These are phyloP conservation scores for Thereva nobilitata DNA, from an alignment of 2,888 invertebrate genomes.

Conservation along the genomic window DNA sequence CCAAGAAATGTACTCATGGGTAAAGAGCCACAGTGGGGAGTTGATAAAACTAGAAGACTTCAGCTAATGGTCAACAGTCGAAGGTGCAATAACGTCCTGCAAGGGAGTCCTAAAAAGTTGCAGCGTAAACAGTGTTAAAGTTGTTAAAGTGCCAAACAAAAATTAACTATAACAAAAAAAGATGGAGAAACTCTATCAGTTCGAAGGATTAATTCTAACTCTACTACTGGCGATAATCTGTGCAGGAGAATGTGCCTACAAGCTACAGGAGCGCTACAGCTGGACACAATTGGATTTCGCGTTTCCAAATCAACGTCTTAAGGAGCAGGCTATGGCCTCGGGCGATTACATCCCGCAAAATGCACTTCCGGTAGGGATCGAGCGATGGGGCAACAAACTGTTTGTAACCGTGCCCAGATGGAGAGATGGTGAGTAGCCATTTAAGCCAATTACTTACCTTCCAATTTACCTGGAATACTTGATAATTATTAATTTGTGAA, in stretches of 20 bases:
- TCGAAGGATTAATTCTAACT: too few relatives aligned
- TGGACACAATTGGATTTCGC: conserved; percentile 80
- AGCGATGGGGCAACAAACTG: conserved; percentile 78
- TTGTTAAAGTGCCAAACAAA: too few relatives aligned
- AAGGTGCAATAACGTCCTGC: conserved; percentile 21
- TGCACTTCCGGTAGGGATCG: conserved; percentile 80
- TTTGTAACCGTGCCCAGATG: conserved; percentile 83
- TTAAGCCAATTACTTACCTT: too few relatives aligned
- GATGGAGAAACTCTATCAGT: too few relatives aligned
- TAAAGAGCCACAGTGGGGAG: conserved; percentile 38
- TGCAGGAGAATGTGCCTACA: conserved; percentile 52
- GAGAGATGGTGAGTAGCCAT: conserved; percentile 67
- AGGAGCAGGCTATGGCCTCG: conserved; percentile 66
- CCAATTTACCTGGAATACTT: too few relatives aligned
- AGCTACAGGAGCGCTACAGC: conserved; percentile 71
- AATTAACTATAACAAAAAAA: too few relatives aligned
- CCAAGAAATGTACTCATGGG: background rate
- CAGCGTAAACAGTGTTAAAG: too few relatives aligned
- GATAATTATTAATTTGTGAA: too few relatives aligned
- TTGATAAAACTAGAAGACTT: conserved; percentile 38
- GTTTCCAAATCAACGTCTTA: conserved; percentile 67
- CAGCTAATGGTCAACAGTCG: conserved; percentile 27
- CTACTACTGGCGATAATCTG: conserved; percentile 18
- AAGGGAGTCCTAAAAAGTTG: conserved; percentile 7
- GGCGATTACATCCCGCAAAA: conserved; percentile 76